Evolutionary conservation across 2,888 invertebrate species (phyloP).

Genomic region (Stenurella melanura): DNA sequence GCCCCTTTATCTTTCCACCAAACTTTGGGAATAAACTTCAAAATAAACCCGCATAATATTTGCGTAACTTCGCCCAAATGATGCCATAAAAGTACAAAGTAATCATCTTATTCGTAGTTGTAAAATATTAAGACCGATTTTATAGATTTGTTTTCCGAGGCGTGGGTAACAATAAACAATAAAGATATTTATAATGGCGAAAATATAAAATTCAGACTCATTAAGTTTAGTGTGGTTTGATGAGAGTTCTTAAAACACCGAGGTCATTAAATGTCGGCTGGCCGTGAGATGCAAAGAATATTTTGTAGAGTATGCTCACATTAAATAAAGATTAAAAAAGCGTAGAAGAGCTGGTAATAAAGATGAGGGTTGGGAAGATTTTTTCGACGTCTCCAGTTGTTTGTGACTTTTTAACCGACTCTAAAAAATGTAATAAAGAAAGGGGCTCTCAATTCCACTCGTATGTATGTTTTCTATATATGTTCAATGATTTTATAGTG

Average conservation of each 20-base stretch:
- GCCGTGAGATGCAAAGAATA: too few species aligned
- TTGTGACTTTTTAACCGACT: too few species aligned
- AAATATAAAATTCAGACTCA: neutral
- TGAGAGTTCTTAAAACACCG: neutral
- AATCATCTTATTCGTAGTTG: conserved; percentile 30
- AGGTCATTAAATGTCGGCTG: too few species aligned
- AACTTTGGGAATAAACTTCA: conserved; percentile 28
- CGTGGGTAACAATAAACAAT: conserved; percentile 4
- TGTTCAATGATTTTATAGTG: too few species aligned
- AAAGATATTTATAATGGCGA: neutral
- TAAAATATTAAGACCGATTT: conserved; percentile 33
- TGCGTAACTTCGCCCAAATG: conserved; percentile 27
- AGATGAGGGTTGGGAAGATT: too few species aligned
- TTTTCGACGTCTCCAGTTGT: too few species aligned
- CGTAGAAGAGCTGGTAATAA: too few species aligned
- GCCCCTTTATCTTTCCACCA: conserved; percentile 20
- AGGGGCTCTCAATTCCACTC: too few species aligned
- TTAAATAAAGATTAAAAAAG: too few species aligned
- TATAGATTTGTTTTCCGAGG: conserved; percentile 15
- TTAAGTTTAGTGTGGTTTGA: neutral
- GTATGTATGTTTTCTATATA: too few species aligned
- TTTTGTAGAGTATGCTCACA: too few species aligned
- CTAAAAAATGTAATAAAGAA: too few species aligned
- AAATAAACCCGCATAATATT: conserved; percentile 35
- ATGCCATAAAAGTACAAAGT: conserved; percentile 36